Base-by-base conservation (phyloP, 2,888 invertebrate genomes). In the Sericinus montela region DNA sequence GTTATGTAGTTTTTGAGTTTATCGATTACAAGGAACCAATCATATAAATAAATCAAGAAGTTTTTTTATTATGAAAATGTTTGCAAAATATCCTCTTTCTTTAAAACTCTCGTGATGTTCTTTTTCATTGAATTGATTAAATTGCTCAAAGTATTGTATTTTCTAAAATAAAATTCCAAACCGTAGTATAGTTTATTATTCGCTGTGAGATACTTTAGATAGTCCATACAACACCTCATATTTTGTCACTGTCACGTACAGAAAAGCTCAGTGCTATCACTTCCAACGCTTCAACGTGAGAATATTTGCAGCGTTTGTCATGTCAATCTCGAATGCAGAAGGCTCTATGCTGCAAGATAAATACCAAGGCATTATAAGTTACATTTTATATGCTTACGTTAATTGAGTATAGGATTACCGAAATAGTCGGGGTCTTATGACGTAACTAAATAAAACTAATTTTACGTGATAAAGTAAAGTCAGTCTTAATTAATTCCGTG, bases 241-340 rank as follows among this genome's bases (percentile, higher is more conserved):
- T 19, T 37, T 37, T 37, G 36, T 37, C 36, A 16, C 36, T 37
- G 15, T 37, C 36, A 37, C n/a, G 36, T 19, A 10, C 36, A 37
- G 36, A 16, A 16, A 10, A 37, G 36, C 36, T 37, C 36, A 3
- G 16, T 9, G 14, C 36, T 14, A 19, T 37, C 36, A 34, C 2
- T 34, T 37, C 16, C 16, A 16, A 15, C 8, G 36, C 19, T 29
- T 37, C 10, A 8, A 37, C 36, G 36, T 37, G 36, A 37, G 16
- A 16, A 37, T 16, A 2, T 37, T 8, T 19, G 15, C 13, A 37
- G 16, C 36, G 36, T 37, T 37, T 37, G 14, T 37, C 36, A 14
- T 37, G 36, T 37, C 34, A 34, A 14, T 11, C 34, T 34, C 13
- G 13, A 34, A 34, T 34, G 34, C 34, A 34, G 10, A 6, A 1